Base-by-base conservation (phyloP, 2,888 invertebrate genomes). In the Cistogaster globosa region DNA sequence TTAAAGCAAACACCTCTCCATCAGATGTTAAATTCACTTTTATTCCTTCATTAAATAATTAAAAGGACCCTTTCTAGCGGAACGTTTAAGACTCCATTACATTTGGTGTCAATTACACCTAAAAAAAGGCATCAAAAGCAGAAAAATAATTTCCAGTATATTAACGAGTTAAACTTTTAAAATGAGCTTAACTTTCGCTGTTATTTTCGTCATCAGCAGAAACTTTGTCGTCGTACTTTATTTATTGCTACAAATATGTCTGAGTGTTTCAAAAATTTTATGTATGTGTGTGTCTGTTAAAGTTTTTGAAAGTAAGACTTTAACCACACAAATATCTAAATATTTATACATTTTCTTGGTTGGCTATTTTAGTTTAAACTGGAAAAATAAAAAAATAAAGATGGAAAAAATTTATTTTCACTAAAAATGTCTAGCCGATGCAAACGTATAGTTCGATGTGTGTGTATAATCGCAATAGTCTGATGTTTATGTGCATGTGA, bases 161-260 rank as follows among this genome's bases (percentile, higher is more conserved):
- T 81, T 79, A 80, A 84, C 75, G 53, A 79, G 84, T 60, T 84
- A 76, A 84, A 80, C 72, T 76, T 71, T 69, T 62, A 57, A 53
- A 81, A 81, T 81, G 77, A 72, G 81, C 81, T 84, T 81, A 76
- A 84, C 77, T 84, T 84, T 84, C 84, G 84, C 81, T 77, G 77
- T 74, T 84, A 77, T 84, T 80, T 72, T 77, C 42, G 76, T 71
- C 57, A 22, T 38, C 60, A 48, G 51, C 51, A 76, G 26, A 16
- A 22, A 67, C 51, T 42, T 51, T 16, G 22, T 48, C 20, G 32
- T 69, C 42, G 18, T 57, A 22, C 18, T 68, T 63, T 68, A 55
- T 60, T 60, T 58, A 42, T n/a, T n/a, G n/a, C n/a, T n/a, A n/a
- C n/a, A n/a, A n/a, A n/a, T n/a, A n/a, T n/a, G n/a, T n/a, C n/a